Percentiles rank a stretch among this genome's conserved stretches.
Conservation (phyloP, 2,113 vertebrate genomes). For the Pseudorectes ferrugineus region DNA sequence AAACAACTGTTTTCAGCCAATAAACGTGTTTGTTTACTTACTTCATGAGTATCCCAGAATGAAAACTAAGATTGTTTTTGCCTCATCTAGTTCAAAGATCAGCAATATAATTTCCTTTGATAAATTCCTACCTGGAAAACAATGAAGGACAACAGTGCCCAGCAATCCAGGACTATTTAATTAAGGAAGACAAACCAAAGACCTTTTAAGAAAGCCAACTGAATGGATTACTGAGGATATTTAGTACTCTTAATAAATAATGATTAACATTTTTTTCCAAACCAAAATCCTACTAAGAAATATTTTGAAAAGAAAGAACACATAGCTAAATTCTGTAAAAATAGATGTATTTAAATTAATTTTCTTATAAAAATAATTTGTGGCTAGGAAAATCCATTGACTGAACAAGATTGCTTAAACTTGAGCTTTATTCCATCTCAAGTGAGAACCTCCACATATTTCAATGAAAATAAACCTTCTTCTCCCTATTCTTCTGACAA, state of each 20-base stretch:
- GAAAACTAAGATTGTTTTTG: neutral
- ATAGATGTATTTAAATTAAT: neutral
- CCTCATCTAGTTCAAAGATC: neutral
- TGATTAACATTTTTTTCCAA: neutral
- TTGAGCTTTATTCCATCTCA: neutral
- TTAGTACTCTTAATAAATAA: neutral
- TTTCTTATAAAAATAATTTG: neutral
- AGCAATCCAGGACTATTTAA: neutral
- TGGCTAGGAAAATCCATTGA: neutral
- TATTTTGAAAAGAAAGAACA: neutral
- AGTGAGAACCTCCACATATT: neutral
- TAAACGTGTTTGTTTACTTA: neutral
- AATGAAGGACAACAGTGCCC: neutral
- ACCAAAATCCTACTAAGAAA: neutral
- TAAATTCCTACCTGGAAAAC: neutral
- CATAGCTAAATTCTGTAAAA: neutral
- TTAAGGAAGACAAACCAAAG: neutral
- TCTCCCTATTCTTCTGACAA: fast-evolving
- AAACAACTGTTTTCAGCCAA: neutral
- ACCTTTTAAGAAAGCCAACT: neutral
- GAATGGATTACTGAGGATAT: neutral
- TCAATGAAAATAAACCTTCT: neutral
- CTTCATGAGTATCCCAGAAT: neutral
- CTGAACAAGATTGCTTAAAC: neutral
- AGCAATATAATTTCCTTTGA: neutral